Evolutionary conservation across 2,797 vertebrate genomes (phyloP), one percentile per base, ranked within the genome.

Genomic region (Galago senegalensis): DNA sequence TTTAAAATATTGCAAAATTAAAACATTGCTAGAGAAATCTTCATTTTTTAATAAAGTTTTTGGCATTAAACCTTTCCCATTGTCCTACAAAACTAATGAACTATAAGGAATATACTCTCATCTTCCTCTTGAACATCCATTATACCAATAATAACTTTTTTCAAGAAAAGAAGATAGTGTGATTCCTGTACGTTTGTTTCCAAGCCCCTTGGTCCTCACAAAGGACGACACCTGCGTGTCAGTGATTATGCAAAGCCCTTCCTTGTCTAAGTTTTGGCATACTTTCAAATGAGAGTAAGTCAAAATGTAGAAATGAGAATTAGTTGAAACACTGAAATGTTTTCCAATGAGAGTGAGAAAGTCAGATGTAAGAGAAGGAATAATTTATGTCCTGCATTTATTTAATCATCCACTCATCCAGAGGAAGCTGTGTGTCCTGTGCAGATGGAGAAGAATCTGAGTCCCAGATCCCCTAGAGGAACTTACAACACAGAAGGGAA

Each of bases 1-100:
- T 40, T 43, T 77, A 81, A 97, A 95, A 70, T 69, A 46, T 11
- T 75, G 43, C 37, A 87, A 83, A 91, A 96, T 85, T 77, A 94
- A 93, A 83, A 79, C 31, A 92, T 21, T 21, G 46, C 17, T 12
- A 63, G 49, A 13, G 21, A 84, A 72, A 1, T 46, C 31, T 69
- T 40, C 29, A 29, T 70, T 61, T 49, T 46, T 43, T 2, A 75
- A 12, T 46, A 93, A 70, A 65, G 56, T 31, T 46, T 82, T 90
- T 37, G 49, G 17, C 49, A 43, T 29, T 8, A 80, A 69, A 12
- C 43, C n/a, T 82, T 73, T 82, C 3, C 40, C 5, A 6, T 4
- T 75, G 9, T 56, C 10, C 70, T 61, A 90, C 11, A 93, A 89
- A 95, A 87, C 46, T 46, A 82, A 89, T n/a, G 69, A 70, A 79